phyloP scores from a whole-genome alignment of 2,888 invertebrate species.

The Pantelozetes paolii region DNA sequence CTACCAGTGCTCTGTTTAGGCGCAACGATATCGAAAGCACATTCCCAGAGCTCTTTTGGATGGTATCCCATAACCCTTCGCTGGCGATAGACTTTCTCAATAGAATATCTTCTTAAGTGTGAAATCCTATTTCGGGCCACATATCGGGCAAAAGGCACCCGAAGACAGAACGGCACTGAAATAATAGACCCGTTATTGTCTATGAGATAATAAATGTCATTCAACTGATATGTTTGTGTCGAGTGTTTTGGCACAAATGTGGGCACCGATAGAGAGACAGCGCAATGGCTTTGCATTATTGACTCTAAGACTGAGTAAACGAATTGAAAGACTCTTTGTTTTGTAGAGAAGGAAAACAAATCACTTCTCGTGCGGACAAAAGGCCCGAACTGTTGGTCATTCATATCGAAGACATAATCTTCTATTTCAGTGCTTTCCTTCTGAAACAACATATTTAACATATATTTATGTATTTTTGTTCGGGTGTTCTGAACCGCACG shows the following conservation, averaged over 20 bases:
- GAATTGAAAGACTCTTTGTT: conserved; percentile 36
- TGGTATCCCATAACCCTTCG: conserved; percentile 68
- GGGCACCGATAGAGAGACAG: conserved; percentile 61
- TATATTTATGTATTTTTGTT: conserved; percentile 67
- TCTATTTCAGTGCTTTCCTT: conserved; percentile 63
- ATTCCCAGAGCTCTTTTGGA: conserved; percentile 82
- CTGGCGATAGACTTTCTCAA: conserved; percentile 80
- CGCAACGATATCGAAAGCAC: conserved; percentile 87
- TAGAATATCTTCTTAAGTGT: conserved; percentile 63
- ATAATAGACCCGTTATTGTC: conserved; percentile 79
- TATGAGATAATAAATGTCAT: conserved; percentile 62
- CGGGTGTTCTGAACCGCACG: conserved; percentile 76
- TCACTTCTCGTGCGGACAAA: conserved; percentile 1
- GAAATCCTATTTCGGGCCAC: conserved; percentile 67
- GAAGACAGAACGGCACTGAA: conserved; percentile 76
- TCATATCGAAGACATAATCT: conserved; percentile 75
- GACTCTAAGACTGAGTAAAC: conserved; percentile 14
- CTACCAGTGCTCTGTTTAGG: conserved; percentile 55
- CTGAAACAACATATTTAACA: conserved; percentile 53
- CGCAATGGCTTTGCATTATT: conserved; percentile 55
- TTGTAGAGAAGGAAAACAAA: background rate
- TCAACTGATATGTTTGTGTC: conserved; percentile 53
- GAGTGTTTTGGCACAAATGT: conserved; percentile 72
- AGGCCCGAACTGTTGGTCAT: conserved; percentile 51
- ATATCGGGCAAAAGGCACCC: conserved; percentile 73